Conservation (phyloP, 2,797 vertebrate species). For the Enteromius argenteus region DNA sequence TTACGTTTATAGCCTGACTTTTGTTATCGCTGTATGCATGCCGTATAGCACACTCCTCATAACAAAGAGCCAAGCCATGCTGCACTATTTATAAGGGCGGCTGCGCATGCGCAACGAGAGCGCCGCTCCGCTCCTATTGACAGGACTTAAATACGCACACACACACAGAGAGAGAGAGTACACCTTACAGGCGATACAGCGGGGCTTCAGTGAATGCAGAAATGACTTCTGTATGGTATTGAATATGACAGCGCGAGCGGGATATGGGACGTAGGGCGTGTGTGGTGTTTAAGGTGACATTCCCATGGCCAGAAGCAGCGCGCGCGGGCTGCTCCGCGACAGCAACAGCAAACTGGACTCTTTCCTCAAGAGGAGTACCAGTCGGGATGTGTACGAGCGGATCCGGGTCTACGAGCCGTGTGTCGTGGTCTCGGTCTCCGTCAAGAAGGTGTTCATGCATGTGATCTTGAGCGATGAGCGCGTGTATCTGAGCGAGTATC, state of each 20-base stretch:
- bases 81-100: constrained; percentile 24
- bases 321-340: constrained; percentile 58
- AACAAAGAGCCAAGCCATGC: not conserved
- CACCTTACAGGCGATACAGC: not conserved
- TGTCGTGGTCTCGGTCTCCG: constrained; percentile 74
- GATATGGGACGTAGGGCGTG: not conserved
- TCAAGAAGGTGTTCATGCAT: constrained; percentile 78
- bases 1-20: not conserved
- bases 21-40: not conserved
- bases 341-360: constrained; percentile 77
- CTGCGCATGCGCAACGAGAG: constrained; percentile 37
- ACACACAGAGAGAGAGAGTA: not conserved
- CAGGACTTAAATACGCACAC: not conserved
- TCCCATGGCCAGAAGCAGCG: constrained; percentile 69
- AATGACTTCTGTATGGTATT: not conserved
- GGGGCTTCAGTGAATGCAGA: no score
- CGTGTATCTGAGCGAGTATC: constrained; percentile 80
- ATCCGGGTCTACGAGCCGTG: constrained; percentile 79
- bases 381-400: constrained; percentile 73
- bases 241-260: constrained; percentile 12
- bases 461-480: constrained; percentile 79
- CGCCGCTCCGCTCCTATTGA: not conserved
- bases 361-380: constrained; percentile 79
- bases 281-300: constrained; percentile 18
- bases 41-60: not conserved